Evolutionary conservation across 2,888 invertebrate species (phyloP), one percentile per base, ranked within the genome.

Genomic region (Azorinus chamasolen): DNA sequence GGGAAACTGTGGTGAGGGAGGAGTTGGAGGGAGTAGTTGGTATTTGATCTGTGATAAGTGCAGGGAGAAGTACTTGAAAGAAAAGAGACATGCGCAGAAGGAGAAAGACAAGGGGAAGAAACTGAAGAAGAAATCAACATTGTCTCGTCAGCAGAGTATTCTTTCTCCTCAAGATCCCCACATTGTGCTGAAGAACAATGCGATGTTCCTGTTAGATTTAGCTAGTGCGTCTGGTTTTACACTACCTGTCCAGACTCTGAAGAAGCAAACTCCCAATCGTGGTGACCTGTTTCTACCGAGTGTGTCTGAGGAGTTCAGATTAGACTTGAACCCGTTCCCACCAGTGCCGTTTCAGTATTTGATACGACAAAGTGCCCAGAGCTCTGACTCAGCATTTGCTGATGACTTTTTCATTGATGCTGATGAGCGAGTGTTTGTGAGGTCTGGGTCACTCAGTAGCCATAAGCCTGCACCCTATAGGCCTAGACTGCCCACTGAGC

Each of bases 21-120:
- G 97, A 27, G 95, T 96, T 39, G 96, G 96, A 1, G 93, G 93
- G n/a, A 93, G 93, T 79, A 96, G 97, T 18, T 98, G 98, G 97
- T 99, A 98, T 93, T 95, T 98, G 32, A 95, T 97, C 91, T 99
- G 99, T 93, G 97, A 98, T 90, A 94, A 95, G 51, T 99, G 99
- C 91, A 95, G 97, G 10, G 97, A 97, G 62, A 96, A 96, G 88
- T 96, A 95, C 92, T 94, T 95, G 84, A 95, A 92, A 45, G 91
- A 92, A 55, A 90, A 90, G 72, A 83, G 87, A 20, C 89, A 90
- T 50, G 78, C 85, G 12, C 85, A 87, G 75, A 89, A 88, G 62
- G 87, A 89, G 39, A 93, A 92, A 69, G 92, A 93, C 59, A 94
- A 93, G 74, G 83, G 91, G 2, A 91, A 90, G 88, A 77, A 89